Evolutionary conservation across 2,888 invertebrate genomes (phyloP), one percentile per base, ranked within the genome.

Genomic region (Pseudococcus viburni): DNA sequence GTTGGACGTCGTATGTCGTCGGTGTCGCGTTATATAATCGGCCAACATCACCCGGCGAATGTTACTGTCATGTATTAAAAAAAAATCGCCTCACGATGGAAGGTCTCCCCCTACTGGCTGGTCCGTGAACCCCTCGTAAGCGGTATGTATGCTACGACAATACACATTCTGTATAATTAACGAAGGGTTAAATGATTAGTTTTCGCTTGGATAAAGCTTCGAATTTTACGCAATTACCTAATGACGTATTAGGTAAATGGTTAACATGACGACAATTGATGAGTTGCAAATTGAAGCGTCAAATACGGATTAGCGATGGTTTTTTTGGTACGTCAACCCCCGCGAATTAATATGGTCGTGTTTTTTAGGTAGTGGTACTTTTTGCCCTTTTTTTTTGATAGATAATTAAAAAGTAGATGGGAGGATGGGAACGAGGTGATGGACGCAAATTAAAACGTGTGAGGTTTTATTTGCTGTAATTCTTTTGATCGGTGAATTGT

Each of bases 211-310:
- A 33, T 73, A 73, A 73, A 73, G 68, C 68, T 33, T 73, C 68
- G 68, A 73, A 73, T 73, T 73, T 73, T 73, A 73, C 68, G 68
- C 68, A 73, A 73, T 73, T 73, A 73, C 68, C 68, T 73, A 73
- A 73, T 73, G 68, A 73, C 68, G 68, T 73, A 73, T 73, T 73
- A 73, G 59, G 59, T 59, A 73, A 73, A 73, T 73, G 68, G 68
- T 73, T 73, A 73, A 73, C 68, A 33, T 73, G 26, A 73, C 26
- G 68, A 73, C 68, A 73, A 73, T 73, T 73, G 68, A 73, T 73
- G 68, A 73, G 68, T 73, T 73, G 68, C 68, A 73, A 73, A 73
- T 73, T 73, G 68, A 73, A 73, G 26, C 68, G 68, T 73, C 68
- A 73, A 73, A 59, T 59, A 7, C 1, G 59, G 59, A 59, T 59